Base-by-base conservation (phyloP, 2,888 invertebrate genomes). In the Seladonia tumulorum region DNA sequence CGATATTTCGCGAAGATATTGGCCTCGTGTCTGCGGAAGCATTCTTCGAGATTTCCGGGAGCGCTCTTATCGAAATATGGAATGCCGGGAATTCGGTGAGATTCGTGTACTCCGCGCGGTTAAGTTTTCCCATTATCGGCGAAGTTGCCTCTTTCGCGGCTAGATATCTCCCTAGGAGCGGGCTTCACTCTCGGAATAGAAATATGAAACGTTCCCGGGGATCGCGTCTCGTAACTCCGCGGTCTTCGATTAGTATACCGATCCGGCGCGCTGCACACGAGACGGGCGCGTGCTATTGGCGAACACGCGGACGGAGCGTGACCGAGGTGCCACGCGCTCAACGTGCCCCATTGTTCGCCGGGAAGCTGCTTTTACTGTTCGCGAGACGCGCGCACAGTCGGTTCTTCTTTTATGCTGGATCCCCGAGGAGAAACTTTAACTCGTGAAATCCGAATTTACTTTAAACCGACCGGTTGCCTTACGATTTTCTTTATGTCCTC, bases 121-220 rank as follows among this genome's bases (percentile, higher is more conserved):
- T 7, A 63, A 63, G 63, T 63, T 63, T 63, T 63, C 63, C 63
- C 63, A 63, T 63, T 63, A 63, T 63, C 63, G 63, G 29, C 63
- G 63, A 63, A 29, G 16, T 29, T 63, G 63, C 7, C 29, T 25
- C 29, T 18, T 63, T 63, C 29, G 63, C 29, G 18, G 29, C 29
- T n/a, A 18, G 63, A 63, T 29, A 7, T 63, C 63, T 29, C 18
- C 16, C 63, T 57, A 12, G 63, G 29, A 63, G 29, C 14, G 2
- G 2, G 29, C 14, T 29, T 14, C 1, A 29, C 29, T 29, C 63
- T 16, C 29, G 29, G 29, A 63, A 63, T 63, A 63, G 29, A 63
- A 63, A 29, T 29, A 57, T 57, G n/a, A 57, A n/a, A 57, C 57
- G 57, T n/a, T 29, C 63, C 29, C 25, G 29, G 63, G n/a, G 25